Base-by-base conservation (phyloP, 2,797 vertebrate genomes). In the Ctenopoma multispine region DNA sequence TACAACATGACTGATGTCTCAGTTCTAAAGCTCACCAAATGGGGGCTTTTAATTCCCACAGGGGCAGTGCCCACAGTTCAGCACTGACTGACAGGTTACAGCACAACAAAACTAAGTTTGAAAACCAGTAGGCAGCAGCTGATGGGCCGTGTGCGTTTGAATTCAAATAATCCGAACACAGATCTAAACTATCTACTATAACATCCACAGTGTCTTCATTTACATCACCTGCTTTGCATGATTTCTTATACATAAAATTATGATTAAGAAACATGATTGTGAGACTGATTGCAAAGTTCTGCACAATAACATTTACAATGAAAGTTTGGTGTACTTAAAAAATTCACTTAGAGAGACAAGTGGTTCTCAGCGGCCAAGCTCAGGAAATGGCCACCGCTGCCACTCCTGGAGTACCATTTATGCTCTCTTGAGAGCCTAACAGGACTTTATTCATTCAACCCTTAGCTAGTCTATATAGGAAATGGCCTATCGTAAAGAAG, bases 1-100 rank as follows among this genome's bases (percentile, higher is more conserved):
- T 31, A 46, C 11, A 63, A 40, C 13, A 31, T 53, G 10, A 5
- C 29, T 59, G 21, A 41, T 75, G 53, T 59, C 41, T 63, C 23
- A 0, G 44, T 61, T 67, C 63, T 11, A 51, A 40, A 67, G 38
- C 53, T 58, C 29, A 8, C 21, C 21, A 71, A 57, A n/a, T 4
- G 54, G 40, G n/a, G 43, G 40, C 21, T 49, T 70, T 54, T 21
- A 6, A 63, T 27, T 62, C 31, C 40, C 43, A 20, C 14, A 53
- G 21, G 38, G 24, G 4, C 46, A 1, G 13, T 63, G 43, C 57
- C 51, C 48, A 68, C 24, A 40, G 20, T 38, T 21, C 12, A 61
- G 60, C 20, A 31, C 13, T 74, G 55, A 68, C 36, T 63, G 62
- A 69, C 63, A 69, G 56, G 47, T 20, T 23, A 12, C 21, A 69